Conservation (phyloP, 2,113 vertebrate genomes). For the Macrotus californicus region DNA sequence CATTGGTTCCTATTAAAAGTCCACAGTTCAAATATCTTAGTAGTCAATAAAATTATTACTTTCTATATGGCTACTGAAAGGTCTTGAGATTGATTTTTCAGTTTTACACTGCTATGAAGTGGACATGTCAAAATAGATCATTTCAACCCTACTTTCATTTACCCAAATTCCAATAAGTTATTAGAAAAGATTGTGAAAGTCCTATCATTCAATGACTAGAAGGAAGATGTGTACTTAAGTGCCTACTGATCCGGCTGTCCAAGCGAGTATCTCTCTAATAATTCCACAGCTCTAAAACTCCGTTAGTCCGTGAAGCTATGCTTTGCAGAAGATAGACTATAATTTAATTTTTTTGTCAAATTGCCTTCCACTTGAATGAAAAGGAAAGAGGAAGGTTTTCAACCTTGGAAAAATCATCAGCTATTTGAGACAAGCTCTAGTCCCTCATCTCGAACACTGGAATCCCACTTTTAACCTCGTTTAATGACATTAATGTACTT, state of each 20-base stretch:
- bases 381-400: neutral
- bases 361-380: neutral
- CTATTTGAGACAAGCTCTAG: constrained; percentile 22
- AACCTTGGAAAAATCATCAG: constrained; percentile 43
- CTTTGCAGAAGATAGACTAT: neutral
- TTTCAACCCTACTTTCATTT: constrained; percentile 54
- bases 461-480: constrained; percentile 36
- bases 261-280: neutral
- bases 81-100: constrained; percentile 67
- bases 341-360: constrained; percentile 8
- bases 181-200: constrained; percentile 28
- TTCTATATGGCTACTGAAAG: constrained; percentile 63
- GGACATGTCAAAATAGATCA: constrained; percentile 39
- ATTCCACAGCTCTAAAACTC: constrained; percentile 23
- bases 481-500: constrained; percentile 39
- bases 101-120: constrained; percentile 42
- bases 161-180: constrained; percentile 53
- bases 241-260: neutral
- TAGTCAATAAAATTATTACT: constrained; percentile 68
- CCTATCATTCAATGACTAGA: neutral
- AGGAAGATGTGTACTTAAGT: neutral
- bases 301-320: neutral
- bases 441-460: constrained; percentile 5
- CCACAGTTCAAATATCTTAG: constrained; percentile 68
- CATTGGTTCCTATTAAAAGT: constrained; percentile 54